Base-by-base conservation (phyloP, 2,888 invertebrate genomes). In the Latrodectus elegans region DNA sequence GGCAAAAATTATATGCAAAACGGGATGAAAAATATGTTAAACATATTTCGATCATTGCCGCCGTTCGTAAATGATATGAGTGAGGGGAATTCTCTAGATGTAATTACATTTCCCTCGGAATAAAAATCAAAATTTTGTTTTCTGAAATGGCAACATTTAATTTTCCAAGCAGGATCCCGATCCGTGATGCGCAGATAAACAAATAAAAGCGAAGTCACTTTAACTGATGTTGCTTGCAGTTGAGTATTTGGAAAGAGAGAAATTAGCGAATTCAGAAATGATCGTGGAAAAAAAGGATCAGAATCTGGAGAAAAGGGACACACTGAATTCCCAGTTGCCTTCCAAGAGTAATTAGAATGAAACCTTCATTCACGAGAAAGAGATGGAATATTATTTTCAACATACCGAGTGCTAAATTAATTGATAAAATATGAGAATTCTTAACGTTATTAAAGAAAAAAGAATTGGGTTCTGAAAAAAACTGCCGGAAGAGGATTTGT, bases 101-200 rank as follows among this genome's bases (percentile, higher is more conserved):
- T 80, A 80, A 80, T 80, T 80, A 80, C 79, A 72, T 80, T 80
- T 64, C 17, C 64, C 17, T 49, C 60, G 71, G 55, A 22, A 60
- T 15, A 60, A 51, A 38, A 38, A 72, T 68, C 49, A 60, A n/a
- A 26, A 55, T 38, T 52, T 15, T 38, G 52, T 67, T 49, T 52
- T 26, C 60, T 26, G 70, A 70, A 60, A 38, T 49, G 26, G 68
- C 52, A 68, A 55, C 68, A 78, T 78, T 78, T 64, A 80, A 72
- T 71, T 79, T 79, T 60, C 51, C 9, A 49, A 17, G 49, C 72
- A 79, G 51, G 79, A 38, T 71, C 72, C 60, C 60, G 49, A 71
- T 71, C 71, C 17, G 11, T 17, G 55, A 53, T 75, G 11, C 60
- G 8, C 53, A n/a, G 53, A 53, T 14, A 15, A 53, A 70, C 51